A percentile compares a stretch with the other conserved stretches of the same genome.
phyloP scores from a whole-genome alignment of 2,888 invertebrate genomes.

The Ametastegia equiseti region DNA sequence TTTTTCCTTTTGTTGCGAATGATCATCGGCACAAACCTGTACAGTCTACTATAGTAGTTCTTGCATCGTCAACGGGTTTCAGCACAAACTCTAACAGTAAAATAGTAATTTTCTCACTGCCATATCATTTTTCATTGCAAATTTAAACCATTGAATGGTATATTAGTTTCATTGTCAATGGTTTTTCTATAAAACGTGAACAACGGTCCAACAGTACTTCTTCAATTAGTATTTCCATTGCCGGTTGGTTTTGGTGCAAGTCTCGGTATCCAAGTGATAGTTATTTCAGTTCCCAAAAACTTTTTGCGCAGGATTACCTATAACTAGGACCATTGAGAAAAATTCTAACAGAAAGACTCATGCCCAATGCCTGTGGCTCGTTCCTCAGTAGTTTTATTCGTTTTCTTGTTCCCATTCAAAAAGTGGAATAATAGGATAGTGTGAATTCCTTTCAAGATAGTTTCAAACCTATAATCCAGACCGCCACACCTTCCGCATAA shows the following conservation, averaged over 20 bases:
- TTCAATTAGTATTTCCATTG: too few relatives aligned
- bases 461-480: background rate
- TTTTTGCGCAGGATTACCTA: too few relatives aligned
- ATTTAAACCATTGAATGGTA: background rate
- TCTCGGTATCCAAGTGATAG: too few relatives aligned
- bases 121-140: too few relatives aligned
- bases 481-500: background rate
- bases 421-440: background rate
- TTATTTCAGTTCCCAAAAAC: too few relatives aligned
- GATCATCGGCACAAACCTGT: background rate
- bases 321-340: too few relatives aligned
- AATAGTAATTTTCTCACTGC: background rate
- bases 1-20: background rate
- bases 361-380: too few relatives aligned
- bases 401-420: background rate
- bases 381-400: background rate
- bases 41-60: background rate
- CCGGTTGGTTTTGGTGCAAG: too few relatives aligned
- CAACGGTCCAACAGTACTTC: too few relatives aligned
- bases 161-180: too few relatives aligned
- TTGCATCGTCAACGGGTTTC: background rate
- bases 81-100: background rate
- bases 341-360: too few relatives aligned
- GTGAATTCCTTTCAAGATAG: background rate
- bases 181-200: too few relatives aligned